Evolutionary conservation across 2,888 invertebrate species (phyloP), one percentile per base, ranked within the genome.

Genomic region (Cynaeus angustus): DNA sequence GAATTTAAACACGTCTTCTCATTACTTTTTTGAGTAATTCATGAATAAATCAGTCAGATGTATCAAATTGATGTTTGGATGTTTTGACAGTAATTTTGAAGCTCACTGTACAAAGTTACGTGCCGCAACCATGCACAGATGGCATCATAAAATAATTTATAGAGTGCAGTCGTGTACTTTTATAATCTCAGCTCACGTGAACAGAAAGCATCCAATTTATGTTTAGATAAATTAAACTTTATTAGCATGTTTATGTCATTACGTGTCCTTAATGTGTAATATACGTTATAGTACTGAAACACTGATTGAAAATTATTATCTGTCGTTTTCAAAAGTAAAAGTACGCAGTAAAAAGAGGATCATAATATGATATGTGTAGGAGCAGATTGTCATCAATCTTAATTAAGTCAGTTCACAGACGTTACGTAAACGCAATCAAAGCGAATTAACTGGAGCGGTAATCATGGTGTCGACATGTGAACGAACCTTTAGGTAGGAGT

Each of bases 21-120:
- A 12, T 48, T 48, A n/a, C 21, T 21, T 21, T 21, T 21, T 21
- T 21, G 21, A 21, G 21, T 55, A 38, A 41, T 38, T 55, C 55
- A 55, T 55, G 55, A 55, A 55, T 55, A 55, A 55, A 41, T 38
- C 55, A 55, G 38, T 55, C 38, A 30, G 16, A 38, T 21, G 55
- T 55, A n/a, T 55, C 55, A 41, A 55, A 26, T 38, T 4, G 21
- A 16, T 58, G 43, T 58, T 45, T 58, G 7, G 28, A 8, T 28
- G 37, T 53, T 65, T 53, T 53, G 53, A 43, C 43, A 33, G 12
- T 26, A 41, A 41, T 41, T 41, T 41, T 41, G 7, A 7, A 6
- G 12, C 41, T 10, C 41, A 41, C 41, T 41, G 33, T 33, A 33
- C 41, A n/a, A 33, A n/a, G 9, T 33, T 33, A 33, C 33, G 33